Base-by-base conservation (phyloP, 2,113 vertebrate genomes). In the Crotalus helleri region DNA sequence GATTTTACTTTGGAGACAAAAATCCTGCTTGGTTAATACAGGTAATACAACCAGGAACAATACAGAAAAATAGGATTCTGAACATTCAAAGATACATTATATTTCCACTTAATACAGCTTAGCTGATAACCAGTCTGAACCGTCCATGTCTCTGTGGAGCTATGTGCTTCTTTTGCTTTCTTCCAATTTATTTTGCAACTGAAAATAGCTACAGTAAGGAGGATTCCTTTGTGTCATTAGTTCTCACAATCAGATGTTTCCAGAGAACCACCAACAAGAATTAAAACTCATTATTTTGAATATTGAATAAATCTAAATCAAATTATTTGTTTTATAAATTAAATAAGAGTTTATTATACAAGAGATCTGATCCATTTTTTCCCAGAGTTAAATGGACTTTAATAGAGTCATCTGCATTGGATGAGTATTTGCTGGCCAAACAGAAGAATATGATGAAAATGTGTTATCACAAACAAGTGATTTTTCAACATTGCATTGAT, bases 301-400 rank as follows among this genome's bases (percentile, higher is more conserved):
- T 81, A 88, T 69, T 64, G 88, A 93, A 94, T 26, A 54, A 88
- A 94, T 91, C 91, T 24, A 91, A 23, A 21, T 88, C 58, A 46
- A 94, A 94, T 85, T 93, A 1, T 39, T 55, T 0, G 1, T 74
- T 95, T 92, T 85, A 29, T 88, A 93, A 94, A 59, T 74, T 0
- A 0, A 53, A 4, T 0, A 19, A 93, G 23, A 90, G 92, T 92
- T 92, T 89, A 94, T 86, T 3, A 15, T 0, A 0, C 2, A 74
- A 46, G 21, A 4, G 89, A 11, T 69, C 57, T 33, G 17, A 24
- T 24, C 23, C 23, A 24, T 59, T 59, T 24, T 59, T 21, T 26
- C 3, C 0, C 23, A 13, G 3, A 13, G 54, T 59, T 24, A 59
- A 59, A 59, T 59, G 23, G 58, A 9, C 23, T 59, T 59, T 59